A percentile compares a stretch with the other conserved stretches of the same genome.
These are phyloP conservation scores for Eubasilissa regina DNA, from an alignment of 1,140 invertebrate genomes.

Conservation along the genomic window DNA sequence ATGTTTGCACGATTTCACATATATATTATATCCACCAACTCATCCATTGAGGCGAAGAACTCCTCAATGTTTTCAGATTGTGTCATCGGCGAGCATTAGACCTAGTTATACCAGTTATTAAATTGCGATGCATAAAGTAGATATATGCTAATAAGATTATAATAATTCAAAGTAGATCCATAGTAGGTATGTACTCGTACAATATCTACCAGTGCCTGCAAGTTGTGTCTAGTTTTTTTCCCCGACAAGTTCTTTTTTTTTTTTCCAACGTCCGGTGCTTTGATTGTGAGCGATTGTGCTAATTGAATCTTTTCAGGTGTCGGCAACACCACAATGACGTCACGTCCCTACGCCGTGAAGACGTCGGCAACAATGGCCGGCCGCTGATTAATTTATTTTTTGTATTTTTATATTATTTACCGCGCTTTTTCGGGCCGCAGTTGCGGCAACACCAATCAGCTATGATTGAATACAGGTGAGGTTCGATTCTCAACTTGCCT, in stretches of 20 bases:
- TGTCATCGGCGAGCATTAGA: no score
- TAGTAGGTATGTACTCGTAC: no score
- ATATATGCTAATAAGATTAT: no score
- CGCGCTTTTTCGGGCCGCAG: neutral
- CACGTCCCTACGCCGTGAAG: neutral
- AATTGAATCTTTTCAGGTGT: constrained; percentile 14
- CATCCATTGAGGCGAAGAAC: no score
- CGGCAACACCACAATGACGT: constrained; percentile 1
- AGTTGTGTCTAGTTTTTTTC: no score
- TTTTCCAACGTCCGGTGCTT: constrained; percentile 20
- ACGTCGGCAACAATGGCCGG: neutral
- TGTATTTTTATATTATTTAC: neutral
- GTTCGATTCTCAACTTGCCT: neutral
- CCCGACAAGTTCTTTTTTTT: neutral
- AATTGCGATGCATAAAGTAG: no score
- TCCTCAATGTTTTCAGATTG: no score
- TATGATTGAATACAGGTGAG: neutral
- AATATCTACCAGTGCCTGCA: no score
- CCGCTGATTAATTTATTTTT: constrained; percentile 25
- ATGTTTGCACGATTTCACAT: no score
- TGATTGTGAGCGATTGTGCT: constrained; percentile 19
- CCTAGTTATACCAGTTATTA: no score
- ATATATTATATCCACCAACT: no score
- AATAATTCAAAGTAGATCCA: no score
- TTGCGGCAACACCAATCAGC: neutral